Evolutionary conservation across 2,797 vertebrate genomes (phyloP), one percentile per base, ranked within the genome.

Genomic region (Telmatherina bonti): DNA sequence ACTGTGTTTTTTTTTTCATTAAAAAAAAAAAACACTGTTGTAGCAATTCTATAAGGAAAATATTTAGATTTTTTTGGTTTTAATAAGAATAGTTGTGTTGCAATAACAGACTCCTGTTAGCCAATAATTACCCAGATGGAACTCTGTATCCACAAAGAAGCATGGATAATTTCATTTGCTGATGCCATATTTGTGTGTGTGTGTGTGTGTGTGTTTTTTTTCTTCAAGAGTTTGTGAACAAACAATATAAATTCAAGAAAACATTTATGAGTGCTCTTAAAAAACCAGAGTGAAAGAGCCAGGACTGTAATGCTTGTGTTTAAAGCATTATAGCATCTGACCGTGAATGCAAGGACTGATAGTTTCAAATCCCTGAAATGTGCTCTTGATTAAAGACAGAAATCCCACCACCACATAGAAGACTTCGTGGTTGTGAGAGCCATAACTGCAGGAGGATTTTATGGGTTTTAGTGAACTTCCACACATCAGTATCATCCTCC

Each of bases 371-470:
- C 47, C 47, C 47, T 10, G 4, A n/a, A 22, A 49, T n/a, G 4
- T 11, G 9, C 22, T 53, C 5, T 27, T 53, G 26, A 53, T 53
- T 53, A 15, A 51, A 5, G 24, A 16, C 26, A 29, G 15, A 53
- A 53, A 53, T 53, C 2, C 7, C 43, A n/a, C 18, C 43, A 45
- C 43, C 11, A n/a, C 47, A 51, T 10, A 31, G 33, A 26, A 52
- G 35, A 18, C 26, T 29, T 31, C n/a, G 27, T 38, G 13, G 30
- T 38, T 8, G 35, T 35, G 13, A 54, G 41, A 38, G 45, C 61
- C 62, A n/a, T 51, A 57, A 43, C 52, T 2, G 38, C 8, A n/a
- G 60, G 41, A 63, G 24, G 63, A 36, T 35, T 43, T 53, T 5
- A 3, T 65, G 63, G 33, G 33, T 53, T 64, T 52, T 64, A 52